Conservation (phyloP, 2,113 vertebrate species). For the Hymenochirus boettgeri region DNA sequence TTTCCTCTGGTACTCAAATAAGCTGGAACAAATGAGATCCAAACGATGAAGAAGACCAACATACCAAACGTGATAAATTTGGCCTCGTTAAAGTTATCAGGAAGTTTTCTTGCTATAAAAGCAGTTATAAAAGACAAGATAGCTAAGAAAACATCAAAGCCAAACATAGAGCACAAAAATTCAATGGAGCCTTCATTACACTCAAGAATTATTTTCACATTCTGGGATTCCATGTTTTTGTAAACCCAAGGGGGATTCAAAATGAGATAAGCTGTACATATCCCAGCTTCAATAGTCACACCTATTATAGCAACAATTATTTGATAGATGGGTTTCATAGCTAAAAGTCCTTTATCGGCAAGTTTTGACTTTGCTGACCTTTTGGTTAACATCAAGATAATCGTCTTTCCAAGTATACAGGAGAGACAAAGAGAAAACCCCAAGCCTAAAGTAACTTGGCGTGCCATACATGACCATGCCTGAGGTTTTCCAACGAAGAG, state of each 20-base stretch:
- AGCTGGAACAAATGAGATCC: constrained; percentile 82
- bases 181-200: constrained; percentile 71
- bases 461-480: constrained; percentile 74
- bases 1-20: constrained; percentile 82
- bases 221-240: constrained; percentile 76
- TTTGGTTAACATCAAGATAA: constrained; percentile 70
- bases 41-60: constrained; percentile 82
- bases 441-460: constrained; percentile 69
- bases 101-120: constrained; percentile 68
- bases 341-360: constrained; percentile 57
- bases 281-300: constrained; percentile 55
- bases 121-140: constrained; percentile 71
- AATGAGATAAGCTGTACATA: constrained; percentile 68
- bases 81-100: constrained; percentile 75
- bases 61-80: constrained; percentile 78
- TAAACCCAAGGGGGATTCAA: constrained; percentile 60
- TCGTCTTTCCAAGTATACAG: constrained; percentile 73
- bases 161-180: constrained; percentile 74
- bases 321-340: constrained; percentile 55
- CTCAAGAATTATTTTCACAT: constrained; percentile 77
- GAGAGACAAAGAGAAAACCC: constrained; percentile 73
- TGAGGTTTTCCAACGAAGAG: constrained; percentile 71
- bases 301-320: constrained; percentile 61
- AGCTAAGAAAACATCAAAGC: constrained; percentile 70
- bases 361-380: constrained; percentile 62